Percentiles rank a stretch among this genome's conserved stretches.
phyloP scores from a whole-genome alignment of 2,113 vertebrate genomes.

The Orcinus orca region DNA sequence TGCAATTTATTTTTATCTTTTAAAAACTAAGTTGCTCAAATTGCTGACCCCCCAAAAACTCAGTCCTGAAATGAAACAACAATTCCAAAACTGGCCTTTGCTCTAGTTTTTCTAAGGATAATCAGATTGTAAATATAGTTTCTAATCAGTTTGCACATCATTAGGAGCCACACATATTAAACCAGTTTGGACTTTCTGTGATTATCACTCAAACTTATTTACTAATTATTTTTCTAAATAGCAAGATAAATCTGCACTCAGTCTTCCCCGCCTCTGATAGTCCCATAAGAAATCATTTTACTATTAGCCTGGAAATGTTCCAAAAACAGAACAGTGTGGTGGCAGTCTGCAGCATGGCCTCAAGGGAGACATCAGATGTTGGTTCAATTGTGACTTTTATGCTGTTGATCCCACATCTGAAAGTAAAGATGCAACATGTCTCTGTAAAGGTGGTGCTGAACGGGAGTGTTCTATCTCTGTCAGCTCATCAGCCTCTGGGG shows the following conservation, averaged over 20 bases:
- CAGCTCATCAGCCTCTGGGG: constrained; percentile 33
- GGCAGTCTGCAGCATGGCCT: neutral
- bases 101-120: constrained; percentile 23
- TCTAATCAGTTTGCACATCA: constrained; percentile 45
- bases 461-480: constrained; percentile 30
- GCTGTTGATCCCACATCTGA: constrained; percentile 32
- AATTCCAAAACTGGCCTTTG: constrained; percentile 34
- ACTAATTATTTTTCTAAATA: constrained; percentile 69
- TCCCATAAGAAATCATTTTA: constrained; percentile 70
- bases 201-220: constrained; percentile 69
- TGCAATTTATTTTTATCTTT: constrained; percentile 27
- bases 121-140: constrained; percentile 38
- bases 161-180: constrained; percentile 40
- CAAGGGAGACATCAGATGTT: constrained; percentile 62
- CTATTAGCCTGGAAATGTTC: constrained; percentile 64
- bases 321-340: constrained; percentile 40
- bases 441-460: constrained; percentile 2
- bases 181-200: constrained; percentile 43
- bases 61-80: neutral
- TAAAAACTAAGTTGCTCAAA: constrained; percentile 19
- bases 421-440: neutral
- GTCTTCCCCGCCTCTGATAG: neutral
- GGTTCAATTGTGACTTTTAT: constrained; percentile 59
- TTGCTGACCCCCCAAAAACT: neutral
- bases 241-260: constrained; percentile 57